Evolutionary conservation across 2,888 invertebrate species (phyloP).

Genomic region (Cantharis flavilabris): DNA sequence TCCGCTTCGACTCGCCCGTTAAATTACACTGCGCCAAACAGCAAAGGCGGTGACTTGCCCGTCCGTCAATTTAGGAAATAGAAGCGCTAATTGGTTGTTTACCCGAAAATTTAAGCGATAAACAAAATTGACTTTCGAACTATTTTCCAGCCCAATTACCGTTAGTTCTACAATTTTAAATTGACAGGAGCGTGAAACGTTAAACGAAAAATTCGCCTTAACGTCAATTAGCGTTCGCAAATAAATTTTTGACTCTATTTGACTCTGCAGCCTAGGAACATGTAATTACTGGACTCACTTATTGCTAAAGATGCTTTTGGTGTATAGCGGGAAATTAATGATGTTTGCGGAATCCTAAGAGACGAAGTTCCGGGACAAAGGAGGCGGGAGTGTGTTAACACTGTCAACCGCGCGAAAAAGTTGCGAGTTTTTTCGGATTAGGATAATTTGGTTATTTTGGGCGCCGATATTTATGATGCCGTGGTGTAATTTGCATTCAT

Average conservation of each 20-base stretch:
- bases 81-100: not conserved
- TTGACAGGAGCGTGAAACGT: not conserved
- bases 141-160: not conserved
- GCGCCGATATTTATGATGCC: not conserved
- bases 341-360: not conserved
- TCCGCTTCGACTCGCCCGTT: not conserved
- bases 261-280: not conserved
- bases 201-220: not conserved
- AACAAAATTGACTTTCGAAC: not conserved
- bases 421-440: not conserved
- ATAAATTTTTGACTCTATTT: not conserved
- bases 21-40: not conserved
- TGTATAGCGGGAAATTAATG: not conserved
- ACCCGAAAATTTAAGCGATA: not conserved
- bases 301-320: not conserved
- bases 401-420: not conserved
- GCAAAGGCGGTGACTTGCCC: not conserved
- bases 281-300: not conserved
- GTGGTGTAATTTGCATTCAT: not conserved
- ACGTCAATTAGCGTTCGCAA: not conserved
- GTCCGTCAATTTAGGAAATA: not conserved
- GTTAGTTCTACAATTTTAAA: not conserved
- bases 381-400: not conserved
- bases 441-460: not conserved
- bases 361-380: not conserved